phyloP scores from a whole-genome alignment of 2,888 invertebrate genomes.

The Oligia fasciuncula region DNA sequence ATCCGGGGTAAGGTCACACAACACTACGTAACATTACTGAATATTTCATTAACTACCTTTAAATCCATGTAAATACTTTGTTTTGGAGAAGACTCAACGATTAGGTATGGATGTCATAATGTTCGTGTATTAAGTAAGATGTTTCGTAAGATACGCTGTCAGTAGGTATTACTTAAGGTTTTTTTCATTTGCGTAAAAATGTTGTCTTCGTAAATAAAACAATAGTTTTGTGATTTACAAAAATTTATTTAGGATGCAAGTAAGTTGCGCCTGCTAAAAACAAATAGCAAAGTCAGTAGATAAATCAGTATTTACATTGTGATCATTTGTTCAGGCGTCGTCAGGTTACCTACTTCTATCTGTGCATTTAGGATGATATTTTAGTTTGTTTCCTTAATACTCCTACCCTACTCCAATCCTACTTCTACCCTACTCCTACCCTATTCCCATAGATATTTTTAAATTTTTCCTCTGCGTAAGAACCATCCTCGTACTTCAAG shows the following conservation, averaged over 20 bases:
- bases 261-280: slow-evolving; percentile 4
- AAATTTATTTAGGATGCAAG: neutral
- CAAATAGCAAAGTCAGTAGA: slow-evolving; percentile 7
- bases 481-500: too few species aligned
- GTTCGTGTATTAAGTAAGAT: neutral
- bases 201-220: neutral
- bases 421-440: too few species aligned
- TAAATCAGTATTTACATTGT: neutral
- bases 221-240: neutral
- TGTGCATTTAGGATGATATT: too few species aligned
- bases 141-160: neutral
- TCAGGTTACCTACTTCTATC: neutral
- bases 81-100: slow-evolving; percentile 5
- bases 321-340: slow-evolving; percentile 12
- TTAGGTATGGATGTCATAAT: neutral
- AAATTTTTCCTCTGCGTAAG: too few species aligned
- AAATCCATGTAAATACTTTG: slow-evolving; percentile 20
- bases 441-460: too few species aligned
- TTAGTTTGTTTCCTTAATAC: too few species aligned
- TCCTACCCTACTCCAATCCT: too few species aligned
- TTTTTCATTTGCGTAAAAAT: too few species aligned
- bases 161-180: neutral
- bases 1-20: slow-evolving; percentile 58
- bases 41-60: slow-evolving; percentile 56
- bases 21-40: slow-evolving; percentile 45